Evolutionary conservation across 2,113 vertebrate species (phyloP).

Genomic region (Burhinus bistriatus): DNA sequence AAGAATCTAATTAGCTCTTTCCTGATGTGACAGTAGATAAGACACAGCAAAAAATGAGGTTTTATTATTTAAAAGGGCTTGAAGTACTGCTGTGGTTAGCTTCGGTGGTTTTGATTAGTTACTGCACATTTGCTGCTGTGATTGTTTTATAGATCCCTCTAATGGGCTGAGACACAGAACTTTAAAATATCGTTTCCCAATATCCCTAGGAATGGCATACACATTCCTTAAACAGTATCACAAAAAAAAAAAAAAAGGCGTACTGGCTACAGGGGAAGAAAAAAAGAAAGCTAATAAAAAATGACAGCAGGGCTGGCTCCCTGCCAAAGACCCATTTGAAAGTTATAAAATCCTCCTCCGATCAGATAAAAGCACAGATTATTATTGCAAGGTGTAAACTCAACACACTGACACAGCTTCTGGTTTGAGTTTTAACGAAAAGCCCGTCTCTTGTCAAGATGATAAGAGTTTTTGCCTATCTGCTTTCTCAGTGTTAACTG

Average conservation of each 20-base stretch:
- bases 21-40: conserved; percentile 43
- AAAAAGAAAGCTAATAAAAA: conserved; percentile 66
- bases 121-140: background rate
- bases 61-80: background rate
- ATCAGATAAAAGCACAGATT: conserved; percentile 70
- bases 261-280: background rate
- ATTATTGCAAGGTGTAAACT: conserved; percentile 72
- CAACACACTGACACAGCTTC: conserved; percentile 61
- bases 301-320: conserved; percentile 61
- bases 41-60: background rate
- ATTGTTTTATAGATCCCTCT: conserved; percentile 46
- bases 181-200: conserved; percentile 13
- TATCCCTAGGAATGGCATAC: conserved; percentile 17
- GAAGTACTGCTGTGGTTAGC: background rate
- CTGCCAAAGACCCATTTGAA: conserved; percentile 61
- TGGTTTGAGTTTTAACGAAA: conserved; percentile 66
- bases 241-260: background rate
- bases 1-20: conserved; percentile 7
- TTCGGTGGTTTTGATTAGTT: conserved; percentile 17
- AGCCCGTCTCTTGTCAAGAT: conserved; percentile 6
- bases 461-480: conserved; percentile 6
- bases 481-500: background rate
- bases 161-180: conserved; percentile 30
- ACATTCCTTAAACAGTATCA: conserved; percentile 35
- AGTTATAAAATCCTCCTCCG: conserved; percentile 66